These are phyloP conservation scores for Tragulus kanchil DNA, from an alignment of 2,113 vertebrate genomes.

Conservation along the genomic window DNA sequence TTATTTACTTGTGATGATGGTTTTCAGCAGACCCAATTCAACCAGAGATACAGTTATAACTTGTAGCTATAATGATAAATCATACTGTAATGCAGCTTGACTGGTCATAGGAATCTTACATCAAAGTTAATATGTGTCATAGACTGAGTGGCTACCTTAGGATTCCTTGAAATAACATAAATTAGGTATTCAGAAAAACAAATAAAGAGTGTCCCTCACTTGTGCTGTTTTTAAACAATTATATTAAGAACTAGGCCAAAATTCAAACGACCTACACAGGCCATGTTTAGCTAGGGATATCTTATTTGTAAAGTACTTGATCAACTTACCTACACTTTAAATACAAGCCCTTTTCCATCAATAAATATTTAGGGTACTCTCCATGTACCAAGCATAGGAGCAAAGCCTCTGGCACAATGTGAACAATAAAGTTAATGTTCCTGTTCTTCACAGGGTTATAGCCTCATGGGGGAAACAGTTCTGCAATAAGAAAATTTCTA, in stretches of 20 bases:
- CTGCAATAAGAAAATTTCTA: not conserved
- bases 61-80: not conserved
- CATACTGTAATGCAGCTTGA: not conserved
- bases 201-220: not conserved
- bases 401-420: not conserved
- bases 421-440: not conserved
- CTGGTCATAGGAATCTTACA: not conserved
- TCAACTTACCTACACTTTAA: not conserved
- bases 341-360: not conserved
- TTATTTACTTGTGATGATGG: not conserved
- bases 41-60: not conserved
- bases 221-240: not conserved
- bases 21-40: not conserved
- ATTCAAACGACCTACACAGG: not conserved
- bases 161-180: conserved; percentile 16
- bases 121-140: not conserved
- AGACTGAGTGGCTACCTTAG: not conserved
- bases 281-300: not conserved
- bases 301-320: not conserved
- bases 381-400: not conserved
- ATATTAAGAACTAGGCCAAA: not conserved
- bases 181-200: not conserved
- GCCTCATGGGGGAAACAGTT: not conserved
- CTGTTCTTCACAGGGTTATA: not conserved
- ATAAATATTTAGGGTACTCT: not conserved